Base-by-base conservation (phyloP, 2,797 vertebrate species). In the Helostoma temminkii region DNA sequence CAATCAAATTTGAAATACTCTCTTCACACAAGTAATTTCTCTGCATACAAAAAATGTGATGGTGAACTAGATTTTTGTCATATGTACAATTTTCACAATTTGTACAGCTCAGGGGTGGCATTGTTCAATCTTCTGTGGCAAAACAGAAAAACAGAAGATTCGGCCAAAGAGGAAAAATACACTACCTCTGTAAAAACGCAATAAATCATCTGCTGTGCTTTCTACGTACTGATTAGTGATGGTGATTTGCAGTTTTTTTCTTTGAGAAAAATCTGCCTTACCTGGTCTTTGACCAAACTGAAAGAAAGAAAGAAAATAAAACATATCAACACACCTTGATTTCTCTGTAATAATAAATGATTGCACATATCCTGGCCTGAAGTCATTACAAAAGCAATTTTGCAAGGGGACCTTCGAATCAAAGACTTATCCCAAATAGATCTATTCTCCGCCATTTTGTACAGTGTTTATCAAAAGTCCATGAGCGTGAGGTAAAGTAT, bases 41-140 rank as follows among this genome's bases (percentile, higher is more conserved):
- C 88, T 93, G 84, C 89, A 94, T 94, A 95, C 89, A 94, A 94
- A 93, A 89, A 94, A 90, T 86, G 89, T 66, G 76, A 91, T 78
- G 84, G 79, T 84, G 90, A 93, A 91, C 83, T 89, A 91, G 71
- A 87, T 80, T 89, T 85, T 88, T 83, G 76, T 91, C 48, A 1
- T 92, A 91, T 95, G 71, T 93, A 92, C 93, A 95, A 93, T 94
- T 89, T 94, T 92, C 93, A 95, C 93, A 95, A 90, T 93, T 91
- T 95, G 92, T 95, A 95, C 94, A 95, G 82, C 80, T 91, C 57
- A 55, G 75, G 59, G 77, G 75, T 80, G 82, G 62, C 56, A 68
- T 66, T 37, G 60, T 83, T 86, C 5, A 9, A 83, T 84, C 66
- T 81, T 88, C 72, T 82, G 78, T 69, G 74, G 88, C 77, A 78